Evolutionary conservation across 2,888 invertebrate genomes (phyloP), one percentile per base, ranked within the genome.

Genomic region (Glaucopsyche alexis): DNA sequence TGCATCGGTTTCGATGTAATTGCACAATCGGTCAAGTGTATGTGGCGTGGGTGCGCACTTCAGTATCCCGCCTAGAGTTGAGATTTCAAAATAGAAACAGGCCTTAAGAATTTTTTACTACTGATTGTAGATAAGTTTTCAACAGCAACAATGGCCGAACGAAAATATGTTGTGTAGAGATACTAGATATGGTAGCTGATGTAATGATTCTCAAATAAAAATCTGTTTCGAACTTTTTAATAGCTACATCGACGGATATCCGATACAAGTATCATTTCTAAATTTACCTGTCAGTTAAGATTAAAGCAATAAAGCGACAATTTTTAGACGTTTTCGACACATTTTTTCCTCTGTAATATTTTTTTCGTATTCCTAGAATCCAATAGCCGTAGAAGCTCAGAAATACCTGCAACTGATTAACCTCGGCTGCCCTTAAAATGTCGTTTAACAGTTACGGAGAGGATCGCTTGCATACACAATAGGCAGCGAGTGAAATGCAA

Each of bases 11-110:
- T 82, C 81, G 79, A 75, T 77, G 77, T 76, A 77, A 81, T 87
- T 88, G 83, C 87, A 83, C 84, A 87, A 87, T 72, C 82, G 82
- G 79, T 85, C 85, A 84, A 87, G 88, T 87, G 87, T 84, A 75
- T 78, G 77, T 77, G 76, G 84, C 83, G 88, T 88, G 85, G 88
- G 89, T 81, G 83, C 72, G 47, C 60, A 60, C 60, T 60, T 60
- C 72, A 16, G 38, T 42, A 55, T 52, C 60, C 64, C 73, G 52
- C 49, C 40, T 74, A 66, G 38, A 49, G 49, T 50, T 38, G 60
- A 71, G 49, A 71, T 38, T 70, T 42, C 69, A 72, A 73, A 73
- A 67, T 45, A 72, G 74, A 38, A 72, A 66, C 60, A 60, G 29
- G 60, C 60, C 60, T 60, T 29, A 60, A 60, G 60, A 60, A 2